Evolutionary conservation across 37 sponge, comb jelly and placozoan genomes (phyloP).

Genomic region (Hexactinellida sp.): DNA sequence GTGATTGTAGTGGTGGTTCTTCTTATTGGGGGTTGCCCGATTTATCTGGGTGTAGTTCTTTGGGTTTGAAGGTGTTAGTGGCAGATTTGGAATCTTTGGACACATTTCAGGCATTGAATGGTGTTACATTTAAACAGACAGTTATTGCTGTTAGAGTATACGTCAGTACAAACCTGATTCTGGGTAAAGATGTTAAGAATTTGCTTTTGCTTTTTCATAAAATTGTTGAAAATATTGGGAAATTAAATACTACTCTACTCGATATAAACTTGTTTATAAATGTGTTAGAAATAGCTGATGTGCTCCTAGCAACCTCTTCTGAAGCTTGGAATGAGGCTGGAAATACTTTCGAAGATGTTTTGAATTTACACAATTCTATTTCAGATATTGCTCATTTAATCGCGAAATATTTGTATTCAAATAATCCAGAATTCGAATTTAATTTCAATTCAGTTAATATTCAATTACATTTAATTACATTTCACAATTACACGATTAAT

Average conservation of each 20-base stretch:
- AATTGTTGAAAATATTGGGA: background rate
- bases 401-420: background rate
- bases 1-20: background rate
- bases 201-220: background rate
- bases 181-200: background rate
- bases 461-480: background rate
- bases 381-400: background rate
- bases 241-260: background rate
- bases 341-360: background rate
- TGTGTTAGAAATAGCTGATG: background rate
- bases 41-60: background rate
- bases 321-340: background rate
- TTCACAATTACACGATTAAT: background rate
- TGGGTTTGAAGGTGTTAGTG: background rate
- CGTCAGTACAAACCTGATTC: background rate
- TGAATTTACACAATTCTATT: background rate
- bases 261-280: background rate
- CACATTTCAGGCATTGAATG: background rate
- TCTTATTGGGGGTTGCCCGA: background rate
- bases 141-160: background rate
- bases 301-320: background rate
- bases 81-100: background rate
- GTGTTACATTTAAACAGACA: background rate
- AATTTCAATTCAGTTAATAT: background rate
- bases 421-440: background rate